Conservation (phyloP, 2,888 invertebrate genomes). For the Mellilla xanthometata region DNA sequence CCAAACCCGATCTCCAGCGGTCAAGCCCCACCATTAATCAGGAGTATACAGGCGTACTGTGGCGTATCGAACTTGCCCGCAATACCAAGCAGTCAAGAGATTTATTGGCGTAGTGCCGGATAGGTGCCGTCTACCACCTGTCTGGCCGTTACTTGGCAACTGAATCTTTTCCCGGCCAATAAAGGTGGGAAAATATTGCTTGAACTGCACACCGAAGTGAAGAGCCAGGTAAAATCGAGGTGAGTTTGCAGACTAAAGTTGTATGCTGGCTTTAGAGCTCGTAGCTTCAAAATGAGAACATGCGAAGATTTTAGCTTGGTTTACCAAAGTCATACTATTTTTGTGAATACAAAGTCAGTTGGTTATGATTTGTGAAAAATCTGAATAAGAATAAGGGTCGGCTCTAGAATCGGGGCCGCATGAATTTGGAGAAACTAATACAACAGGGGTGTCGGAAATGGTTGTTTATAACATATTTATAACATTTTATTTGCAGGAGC, state of each 20-base stretch:
- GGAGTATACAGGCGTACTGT: constrained; percentile 32
- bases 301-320: not conserved
- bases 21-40: constrained; percentile 67
- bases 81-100: constrained; percentile 64
- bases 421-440: no score
- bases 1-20: constrained; percentile 49
- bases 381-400: no score
- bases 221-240: constrained; percentile 7
- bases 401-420: no score
- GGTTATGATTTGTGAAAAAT: no score
- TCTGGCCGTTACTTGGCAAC: constrained; percentile 40
- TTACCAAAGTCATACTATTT: not conserved
- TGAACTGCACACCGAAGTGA: constrained; percentile 2
- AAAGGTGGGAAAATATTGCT: constrained; percentile 21
- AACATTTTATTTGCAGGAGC: no score
- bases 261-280: constrained; percentile 2
- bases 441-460: no score
- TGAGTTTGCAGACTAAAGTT: constrained; percentile 6
- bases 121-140: constrained; percentile 65
- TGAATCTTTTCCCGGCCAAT: constrained; percentile 20
- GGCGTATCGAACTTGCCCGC: constrained; percentile 57
- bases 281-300: not conserved
- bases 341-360: no score
- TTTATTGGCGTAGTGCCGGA: constrained; percentile 62
- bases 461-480: no score